These are phyloP conservation scores for Okapia johnstoni DNA, from an alignment of 2,113 vertebrate species.

Conservation along the genomic window DNA sequence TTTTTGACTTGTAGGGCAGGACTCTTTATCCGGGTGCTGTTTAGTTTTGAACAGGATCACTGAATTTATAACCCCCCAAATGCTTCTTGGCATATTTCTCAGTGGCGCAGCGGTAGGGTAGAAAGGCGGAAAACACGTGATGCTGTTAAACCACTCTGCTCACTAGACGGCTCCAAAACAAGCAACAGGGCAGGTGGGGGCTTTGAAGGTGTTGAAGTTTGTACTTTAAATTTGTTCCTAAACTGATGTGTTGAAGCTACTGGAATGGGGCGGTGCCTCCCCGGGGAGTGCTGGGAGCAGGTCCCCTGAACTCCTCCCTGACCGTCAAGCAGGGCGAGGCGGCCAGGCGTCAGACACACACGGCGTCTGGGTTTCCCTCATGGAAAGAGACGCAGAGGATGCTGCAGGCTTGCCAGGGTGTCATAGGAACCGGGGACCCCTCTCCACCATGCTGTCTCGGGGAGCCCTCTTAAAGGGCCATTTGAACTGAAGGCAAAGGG, in stretches of 20 bases:
- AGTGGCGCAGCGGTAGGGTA: background rate
- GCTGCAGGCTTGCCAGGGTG: rapidly evolving
- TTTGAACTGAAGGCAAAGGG: background rate
- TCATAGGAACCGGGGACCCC: background rate
- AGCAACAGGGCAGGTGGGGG: too few species aligned
- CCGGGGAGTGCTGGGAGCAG: rapidly evolving
- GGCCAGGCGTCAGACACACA: rapidly evolving
- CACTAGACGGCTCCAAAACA: background rate
- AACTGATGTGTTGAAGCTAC: background rate
- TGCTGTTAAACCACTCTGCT: background rate
- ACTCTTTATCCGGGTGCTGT: background rate
- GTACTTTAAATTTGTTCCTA: background rate
- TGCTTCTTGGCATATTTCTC: rapidly evolving
- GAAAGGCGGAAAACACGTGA: rapidly evolving
- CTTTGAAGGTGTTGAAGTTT: background rate
- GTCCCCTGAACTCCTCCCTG: rapidly evolving
- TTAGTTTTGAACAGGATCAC: background rate
- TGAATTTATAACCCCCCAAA: rapidly evolving
- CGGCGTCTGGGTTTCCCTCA: rapidly evolving
- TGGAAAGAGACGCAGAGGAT: rapidly evolving
- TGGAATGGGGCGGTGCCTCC: background rate
- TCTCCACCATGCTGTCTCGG: background rate
- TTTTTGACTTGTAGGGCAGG: background rate
- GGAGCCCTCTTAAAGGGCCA: background rate
- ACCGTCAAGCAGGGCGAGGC: background rate